These are phyloP conservation scores for human (Homo sapiens) DNA, from an alignment of 2,113 vertebrate genomes.

Conservation along the genomic window GRCh38 chr20:16157001-16157500, in stretches of 20 bases:
- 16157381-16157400: neutral
- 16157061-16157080: neutral
- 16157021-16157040: neutral
- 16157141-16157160: neutral
- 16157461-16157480: neutral
- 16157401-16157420: neutral
- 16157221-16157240: neutral
- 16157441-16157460: conserved; percentile 12
- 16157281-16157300: neutral
- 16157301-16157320: neutral
- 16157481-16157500: conserved; percentile 10
- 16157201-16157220: neutral
- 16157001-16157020: neutral
- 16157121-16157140: neutral
- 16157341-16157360: neutral
- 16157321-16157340: neutral
- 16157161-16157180: neutral
- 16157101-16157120: too few relatives aligned
- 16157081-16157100: neutral
- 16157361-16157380: neutral
- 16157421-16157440: neutral
- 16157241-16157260: neutral
- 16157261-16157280: neutral
- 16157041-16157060: neutral
- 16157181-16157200: neutral